Base-by-base conservation (phyloP, 2,113 vertebrate genomes). In the Opisthocomus hoazin region DNA sequence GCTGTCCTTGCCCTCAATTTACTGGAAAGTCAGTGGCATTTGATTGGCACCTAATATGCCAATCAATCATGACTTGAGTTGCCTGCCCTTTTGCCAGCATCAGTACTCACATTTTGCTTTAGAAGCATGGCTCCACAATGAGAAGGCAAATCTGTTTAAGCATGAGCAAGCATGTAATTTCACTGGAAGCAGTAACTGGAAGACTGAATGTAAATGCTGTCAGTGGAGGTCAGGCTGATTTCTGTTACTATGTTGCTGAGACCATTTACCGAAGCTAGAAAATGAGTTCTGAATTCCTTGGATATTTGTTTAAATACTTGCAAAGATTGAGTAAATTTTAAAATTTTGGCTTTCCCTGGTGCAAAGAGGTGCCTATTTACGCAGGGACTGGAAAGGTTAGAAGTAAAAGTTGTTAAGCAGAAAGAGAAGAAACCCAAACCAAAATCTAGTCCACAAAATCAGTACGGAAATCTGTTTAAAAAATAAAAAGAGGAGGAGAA, bases 101-200 rank as follows among this genome's bases (percentile, higher is more conserved):
- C 3, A 1, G 29, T 11, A 26, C 11, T 64, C 30, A 24, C 3
- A 0, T 43, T 63, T 3, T 12, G n/a, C 5, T 90, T 36, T 21
- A 34, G 48, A 61, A 79, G 48, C 43, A 17, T 51, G 45, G 32
- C 58, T 91, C 15, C 13, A 1, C 53, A 73, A 1, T 13, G 36
- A 69, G 66, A 69, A 61, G 39, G n/a, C 12, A 27, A 37, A 4
- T 36, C 36, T 50, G 19, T 50, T 30, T 14, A 48, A 51, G 30
- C 10, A 9, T 9, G 39, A 90, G 26, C 24, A 3, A 1, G 8
- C 11, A 34, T 37, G 43, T 51, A 14, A 82, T 63, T 87, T 84
- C 46, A 15, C 12, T 68, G 69, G 50, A 9, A 77, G 45, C 2
- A 0, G 26, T 7, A 30, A 15, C 68, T 65, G 75, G 12, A 70